Evolutionary conservation across 2,888 invertebrate genomes (phyloP), one percentile per base, ranked within the genome.

Genomic region (Agrotis clavis): DNA sequence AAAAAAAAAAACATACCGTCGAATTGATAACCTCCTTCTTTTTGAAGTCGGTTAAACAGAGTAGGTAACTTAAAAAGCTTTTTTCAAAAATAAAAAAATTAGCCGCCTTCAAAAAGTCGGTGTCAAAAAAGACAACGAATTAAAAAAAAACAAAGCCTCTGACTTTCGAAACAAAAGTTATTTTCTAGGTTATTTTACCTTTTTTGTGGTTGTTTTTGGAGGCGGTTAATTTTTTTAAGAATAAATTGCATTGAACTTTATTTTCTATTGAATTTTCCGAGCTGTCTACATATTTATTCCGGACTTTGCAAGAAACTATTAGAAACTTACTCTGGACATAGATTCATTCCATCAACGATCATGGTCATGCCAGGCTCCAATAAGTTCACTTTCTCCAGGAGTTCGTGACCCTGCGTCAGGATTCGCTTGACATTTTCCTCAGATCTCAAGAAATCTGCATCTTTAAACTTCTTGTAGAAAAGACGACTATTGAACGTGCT

Each of bases 351-450:
- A 45, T 71, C 60, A 7, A 88, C 67, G 18, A 73, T 9, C 4
- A 91, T 72, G 7, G 81, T 84, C 4, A 86, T 77, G 2, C 92
- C 91, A 0, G 89, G 86, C 0, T 74, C 54, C 0, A 87, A 71
- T 1, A 92, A 68, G 64, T 81, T 86, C 48, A 86, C 77, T 25
- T 90, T 80, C 25, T 35, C 35, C 6, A 35, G 7, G 35, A 92
- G 71, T 64, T 90, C 86, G 68, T 90, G 87, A 0, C 90, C 89
- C 54, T 85, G 88, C 0, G 81, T 73, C 13, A 92, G 78, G 13
- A 92, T 87, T 4, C 75, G 84, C 63, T 89, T 87, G 4, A 92
- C 84, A 64, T 92, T 88, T 3, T 83, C 80, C 25, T 77, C 85
- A 18, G 82, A 74, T 3, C 82, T 81, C 4, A 92, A 75, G 66